Evolutionary conservation across 2,888 invertebrate species (phyloP).

Genomic region (Microctonus brassicae): DNA sequence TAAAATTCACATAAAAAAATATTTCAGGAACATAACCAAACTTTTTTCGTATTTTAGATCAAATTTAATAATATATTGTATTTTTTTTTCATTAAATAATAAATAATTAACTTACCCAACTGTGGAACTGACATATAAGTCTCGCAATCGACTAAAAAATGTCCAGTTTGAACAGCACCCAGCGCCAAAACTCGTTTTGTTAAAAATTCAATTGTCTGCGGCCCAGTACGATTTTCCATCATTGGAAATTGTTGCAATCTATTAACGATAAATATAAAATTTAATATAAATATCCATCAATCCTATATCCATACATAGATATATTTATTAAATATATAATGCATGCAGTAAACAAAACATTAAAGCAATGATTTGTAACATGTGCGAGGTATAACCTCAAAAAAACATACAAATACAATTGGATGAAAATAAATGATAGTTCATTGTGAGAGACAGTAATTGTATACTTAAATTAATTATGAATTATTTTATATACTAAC

Average conservation of each 20-base stretch:
- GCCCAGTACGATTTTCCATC: slow-evolving; percentile 90
- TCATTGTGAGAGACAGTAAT: neutral
- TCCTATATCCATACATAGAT: no score
- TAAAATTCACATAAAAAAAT: no score
- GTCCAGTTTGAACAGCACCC: slow-evolving; percentile 89
- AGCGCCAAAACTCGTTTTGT: slow-evolving; percentile 87
- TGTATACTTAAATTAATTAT: neutral
- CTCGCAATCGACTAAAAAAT: slow-evolving; percentile 95
- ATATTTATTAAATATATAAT: neutral
- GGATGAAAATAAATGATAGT: neutral
- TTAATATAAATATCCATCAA: no score
- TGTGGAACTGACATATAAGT: slow-evolving; percentile 87
- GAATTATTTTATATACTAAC: slow-evolving; percentile 65
- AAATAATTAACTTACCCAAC: slow-evolving; percentile 71
- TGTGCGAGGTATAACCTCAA: neutral
- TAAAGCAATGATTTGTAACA: neutral
- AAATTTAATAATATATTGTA: neutral
- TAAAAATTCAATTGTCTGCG: slow-evolving; percentile 88
- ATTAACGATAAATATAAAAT: slow-evolving; percentile 32
- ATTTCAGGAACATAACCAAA: no score
- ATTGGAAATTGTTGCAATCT: slow-evolving; percentile 89
- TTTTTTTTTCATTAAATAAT: slow-evolving; percentile 9
- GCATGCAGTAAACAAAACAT: neutral
- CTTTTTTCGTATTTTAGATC: no score
- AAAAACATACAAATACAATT: neutral